Percentiles rank a stretch among this genome's conserved stretches.
Evolutionary conservation across 2,113 vertebrate genomes (phyloP).

Genomic region (Nestor notabilis): DNA sequence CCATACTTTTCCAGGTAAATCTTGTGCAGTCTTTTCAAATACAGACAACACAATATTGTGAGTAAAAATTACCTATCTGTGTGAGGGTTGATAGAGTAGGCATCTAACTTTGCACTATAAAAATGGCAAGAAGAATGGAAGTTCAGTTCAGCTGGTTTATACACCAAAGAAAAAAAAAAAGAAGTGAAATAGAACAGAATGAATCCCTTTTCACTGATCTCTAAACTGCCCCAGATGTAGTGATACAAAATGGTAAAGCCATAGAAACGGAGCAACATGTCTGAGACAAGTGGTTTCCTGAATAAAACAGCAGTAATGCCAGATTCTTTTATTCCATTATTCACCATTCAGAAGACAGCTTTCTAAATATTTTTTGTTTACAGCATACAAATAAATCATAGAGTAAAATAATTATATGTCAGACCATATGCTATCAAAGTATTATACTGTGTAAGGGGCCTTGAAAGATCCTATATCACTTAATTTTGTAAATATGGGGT

Average conservation of each 20-base stretch:
- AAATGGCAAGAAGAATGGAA: not conserved
- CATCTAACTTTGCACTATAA: not conserved
- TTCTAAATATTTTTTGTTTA: slow-evolving; percentile 16
- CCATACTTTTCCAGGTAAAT: not conserved
- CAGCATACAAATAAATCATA: not conserved
- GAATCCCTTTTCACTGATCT: not conserved
- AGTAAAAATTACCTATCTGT: not conserved
- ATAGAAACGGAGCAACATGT: not conserved
- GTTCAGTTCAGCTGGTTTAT: not conserved
- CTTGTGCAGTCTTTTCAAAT: not conserved
- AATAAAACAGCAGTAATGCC: not conserved
- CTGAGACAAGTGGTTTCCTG: not conserved
- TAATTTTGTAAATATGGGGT: not conserved
- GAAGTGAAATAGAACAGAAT: not conserved
- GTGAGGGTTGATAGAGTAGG: not conserved
- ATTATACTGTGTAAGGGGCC: not conserved
- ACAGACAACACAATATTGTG: not conserved
- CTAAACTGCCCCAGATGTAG: not conserved
- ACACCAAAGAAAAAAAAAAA: not conserved
- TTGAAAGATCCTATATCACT: not conserved
- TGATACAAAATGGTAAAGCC: not conserved
- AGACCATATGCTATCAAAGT: not conserved
- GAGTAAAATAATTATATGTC: slow-evolving; percentile 1
- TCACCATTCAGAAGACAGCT: not conserved
- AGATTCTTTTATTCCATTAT: not conserved